Conservation (phyloP, 2,113 vertebrate species). For the Amblyornis subalaris region DNA sequence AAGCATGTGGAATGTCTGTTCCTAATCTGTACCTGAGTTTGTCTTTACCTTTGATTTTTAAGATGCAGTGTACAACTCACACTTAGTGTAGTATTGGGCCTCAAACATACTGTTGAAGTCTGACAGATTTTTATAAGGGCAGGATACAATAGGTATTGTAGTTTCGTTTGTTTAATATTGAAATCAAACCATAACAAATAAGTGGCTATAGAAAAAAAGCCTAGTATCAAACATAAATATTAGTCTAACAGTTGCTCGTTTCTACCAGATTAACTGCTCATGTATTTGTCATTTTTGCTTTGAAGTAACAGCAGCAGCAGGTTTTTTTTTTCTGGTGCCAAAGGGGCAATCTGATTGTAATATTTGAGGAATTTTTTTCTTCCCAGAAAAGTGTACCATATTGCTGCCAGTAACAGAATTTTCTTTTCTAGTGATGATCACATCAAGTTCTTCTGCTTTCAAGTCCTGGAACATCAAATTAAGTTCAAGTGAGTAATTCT, state of each 20-base stretch:
- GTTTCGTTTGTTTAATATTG: not conserved
- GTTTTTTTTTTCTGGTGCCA: not conserved
- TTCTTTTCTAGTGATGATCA: conserved; percentile 86
- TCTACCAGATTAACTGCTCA: not conserved
- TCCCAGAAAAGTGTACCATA: not conserved
- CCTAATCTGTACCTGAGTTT: not conserved
- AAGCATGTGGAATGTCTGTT: not conserved
- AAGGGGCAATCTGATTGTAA: not conserved
- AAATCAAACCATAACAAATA: not conserved
- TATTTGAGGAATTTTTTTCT: not conserved
- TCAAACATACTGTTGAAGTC: not conserved
- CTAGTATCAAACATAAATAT: not conserved
- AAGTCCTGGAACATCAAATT: conserved; percentile 96
- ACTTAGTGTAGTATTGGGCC: not conserved
- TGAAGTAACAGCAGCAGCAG: not conserved
- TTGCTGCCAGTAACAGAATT: not conserved
- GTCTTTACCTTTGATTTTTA: not conserved
- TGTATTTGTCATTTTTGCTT: not conserved
- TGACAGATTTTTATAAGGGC: not conserved
- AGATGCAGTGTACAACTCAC: not conserved
- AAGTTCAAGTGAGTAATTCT: conserved; percentile 87
- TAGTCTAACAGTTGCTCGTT: not conserved
- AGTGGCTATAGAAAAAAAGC: not conserved
- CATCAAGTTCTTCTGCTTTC: conserved; percentile 98
- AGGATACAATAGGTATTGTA: not conserved